phyloP scores from a whole-genome alignment of 2,113 vertebrate species.

The Ctenomys sociabilis region DNA sequence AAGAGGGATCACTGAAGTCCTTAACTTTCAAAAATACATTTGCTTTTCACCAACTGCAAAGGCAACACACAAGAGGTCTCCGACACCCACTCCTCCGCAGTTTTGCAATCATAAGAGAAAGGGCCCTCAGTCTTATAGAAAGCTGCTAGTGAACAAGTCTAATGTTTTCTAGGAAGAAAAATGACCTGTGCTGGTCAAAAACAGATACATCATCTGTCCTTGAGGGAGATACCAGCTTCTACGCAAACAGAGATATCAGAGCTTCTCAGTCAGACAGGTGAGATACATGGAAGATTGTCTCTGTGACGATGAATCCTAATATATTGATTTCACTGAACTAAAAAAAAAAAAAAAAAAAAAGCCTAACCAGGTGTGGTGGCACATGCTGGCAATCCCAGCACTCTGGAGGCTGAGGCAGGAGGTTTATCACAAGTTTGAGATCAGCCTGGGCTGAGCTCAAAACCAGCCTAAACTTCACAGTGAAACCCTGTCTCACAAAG shows the following conservation, averaged over 20 bases:
- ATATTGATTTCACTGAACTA: too few species aligned
- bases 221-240: neutral
- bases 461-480: neutral
- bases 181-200: neutral
- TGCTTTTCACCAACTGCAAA: too few species aligned
- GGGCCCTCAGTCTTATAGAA: neutral
- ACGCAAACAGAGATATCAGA: neutral
- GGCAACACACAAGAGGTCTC: too few species aligned
- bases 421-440: too few species aligned
- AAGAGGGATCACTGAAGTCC: too few species aligned
- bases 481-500: neutral
- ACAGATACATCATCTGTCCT: neutral
- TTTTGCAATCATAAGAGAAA: too few species aligned
- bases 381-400: too few species aligned
- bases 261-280: neutral
- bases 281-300: neutral
- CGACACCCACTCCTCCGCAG: too few species aligned
- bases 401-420: too few species aligned
- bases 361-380: too few species aligned
- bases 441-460: neutral
- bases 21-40: too few species aligned
- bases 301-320: neutral
- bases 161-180: constrained; percentile 23
- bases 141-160: neutral
- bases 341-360: too few species aligned